Conservation (phyloP, 2,113 vertebrate species). For the Oplegnathus fasciatus region DNA sequence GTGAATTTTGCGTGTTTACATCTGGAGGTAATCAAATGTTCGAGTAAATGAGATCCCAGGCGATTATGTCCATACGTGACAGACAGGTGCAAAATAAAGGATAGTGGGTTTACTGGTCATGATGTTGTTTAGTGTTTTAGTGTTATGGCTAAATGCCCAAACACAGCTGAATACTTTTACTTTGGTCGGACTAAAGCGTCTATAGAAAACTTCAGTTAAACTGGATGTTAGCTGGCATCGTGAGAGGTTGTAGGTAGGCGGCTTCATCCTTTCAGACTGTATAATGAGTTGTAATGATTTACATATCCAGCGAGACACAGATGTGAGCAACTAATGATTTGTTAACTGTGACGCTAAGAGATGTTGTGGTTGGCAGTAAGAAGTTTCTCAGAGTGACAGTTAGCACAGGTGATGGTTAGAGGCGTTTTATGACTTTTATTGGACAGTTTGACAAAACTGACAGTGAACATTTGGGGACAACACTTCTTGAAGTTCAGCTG, state of each 20-base stretch:
- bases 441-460: background rate
- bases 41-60: slow-evolving; percentile 59
- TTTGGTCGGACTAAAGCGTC: background rate
- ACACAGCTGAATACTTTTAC: background rate
- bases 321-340: slow-evolving; percentile 3
- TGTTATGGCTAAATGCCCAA: background rate
- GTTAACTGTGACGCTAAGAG: background rate
- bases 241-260: background rate
- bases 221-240: background rate
- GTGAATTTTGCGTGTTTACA: slow-evolving; percentile 1
- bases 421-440: slow-evolving; percentile 3
- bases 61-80: slow-evolving; percentile 19
- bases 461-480: background rate
- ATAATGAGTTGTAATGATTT: slow-evolving; percentile 15
- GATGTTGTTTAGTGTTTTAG: background rate
- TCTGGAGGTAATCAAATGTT: slow-evolving; percentile 45
- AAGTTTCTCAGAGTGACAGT: background rate
- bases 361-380: background rate
- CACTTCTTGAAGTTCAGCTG: background rate
- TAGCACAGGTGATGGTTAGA: background rate
- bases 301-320: slow-evolving; percentile 10
- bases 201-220: background rate
- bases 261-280: background rate
- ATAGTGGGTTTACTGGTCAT: background rate
- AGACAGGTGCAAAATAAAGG: slow-evolving; percentile 1